Evolutionary conservation across 2,888 invertebrate species (phyloP).

Genomic region (Drosophila affinis): DNA sequence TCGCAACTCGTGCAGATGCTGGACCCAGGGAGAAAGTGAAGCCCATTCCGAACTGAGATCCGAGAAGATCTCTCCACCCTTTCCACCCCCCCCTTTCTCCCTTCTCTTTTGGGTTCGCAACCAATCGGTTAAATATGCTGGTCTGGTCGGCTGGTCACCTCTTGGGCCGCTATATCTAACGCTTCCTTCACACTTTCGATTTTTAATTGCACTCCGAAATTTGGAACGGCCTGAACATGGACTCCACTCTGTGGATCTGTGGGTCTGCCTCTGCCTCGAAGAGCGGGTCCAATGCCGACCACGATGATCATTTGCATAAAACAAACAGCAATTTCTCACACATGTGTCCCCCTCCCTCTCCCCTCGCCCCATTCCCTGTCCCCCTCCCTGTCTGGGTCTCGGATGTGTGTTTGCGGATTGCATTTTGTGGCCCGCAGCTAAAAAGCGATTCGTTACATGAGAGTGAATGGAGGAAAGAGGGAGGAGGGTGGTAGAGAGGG

Average conservation of each 20-base stretch:
- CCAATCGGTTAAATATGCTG: slow-evolving; percentile 18
- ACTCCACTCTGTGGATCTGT: neutral
- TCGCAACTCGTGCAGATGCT: neutral
- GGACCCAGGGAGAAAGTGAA: slow-evolving; percentile 18
- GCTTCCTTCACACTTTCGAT: slow-evolving; percentile 68
- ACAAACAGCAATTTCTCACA: slow-evolving; percentile 69
- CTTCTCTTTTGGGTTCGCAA: slow-evolving; percentile 6
- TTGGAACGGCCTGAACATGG: slow-evolving; percentile 38
- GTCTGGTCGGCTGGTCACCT: slow-evolving; percentile 2
- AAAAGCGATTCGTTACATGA: slow-evolving; percentile 64
- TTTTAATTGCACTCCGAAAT: slow-evolving; percentile 64
- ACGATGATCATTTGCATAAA: slow-evolving; percentile 73
- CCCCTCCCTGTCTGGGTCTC: no score
- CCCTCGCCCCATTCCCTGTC: neutral
- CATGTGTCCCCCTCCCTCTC: slow-evolving; percentile 32
- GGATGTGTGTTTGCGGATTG: slow-evolving; percentile 41
- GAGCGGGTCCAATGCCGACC: slow-evolving; percentile 31
- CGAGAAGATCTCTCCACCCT: slow-evolving; percentile 7
- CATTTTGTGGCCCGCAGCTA: slow-evolving; percentile 68
- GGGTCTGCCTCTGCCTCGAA: neutral
- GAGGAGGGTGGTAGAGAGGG: neutral
- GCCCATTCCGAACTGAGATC: neutral
- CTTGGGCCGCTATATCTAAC: no score
- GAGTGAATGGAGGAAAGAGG: slow-evolving; percentile 27
- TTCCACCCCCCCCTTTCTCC: neutral